Evolutionary conservation across 2,113 vertebrate genomes (phyloP).

Genomic region (Turdus rufiventris): DNA sequence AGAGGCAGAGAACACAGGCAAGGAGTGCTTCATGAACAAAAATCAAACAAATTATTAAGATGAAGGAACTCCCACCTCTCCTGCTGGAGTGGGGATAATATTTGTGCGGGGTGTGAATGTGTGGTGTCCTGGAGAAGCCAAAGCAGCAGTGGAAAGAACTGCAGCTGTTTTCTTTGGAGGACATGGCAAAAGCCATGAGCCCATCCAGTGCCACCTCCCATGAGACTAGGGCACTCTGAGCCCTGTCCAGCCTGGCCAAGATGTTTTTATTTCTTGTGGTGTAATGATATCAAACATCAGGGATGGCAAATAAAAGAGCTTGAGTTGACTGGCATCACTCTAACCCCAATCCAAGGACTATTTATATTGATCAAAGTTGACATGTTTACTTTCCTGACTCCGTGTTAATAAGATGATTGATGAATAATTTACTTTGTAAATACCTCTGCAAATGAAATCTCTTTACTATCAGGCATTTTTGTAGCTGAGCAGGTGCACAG

Average conservation of each 20-base stretch:
- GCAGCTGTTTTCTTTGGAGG: not conserved
- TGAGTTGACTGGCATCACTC: not conserved
- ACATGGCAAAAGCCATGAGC: not conserved
- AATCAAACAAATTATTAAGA: not conserved
- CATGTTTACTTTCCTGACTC: slow-evolving; percentile 29
- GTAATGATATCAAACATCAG: not conserved
- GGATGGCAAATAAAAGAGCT: not conserved
- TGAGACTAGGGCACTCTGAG: accelerated
- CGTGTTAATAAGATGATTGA: slow-evolving; percentile 55
- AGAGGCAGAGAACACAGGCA: not conserved
- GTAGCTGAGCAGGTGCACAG: not conserved
- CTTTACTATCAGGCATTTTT: slow-evolving; percentile 31
- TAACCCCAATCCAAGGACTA: not conserved
- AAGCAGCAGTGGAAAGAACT: not conserved
- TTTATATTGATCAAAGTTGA: slow-evolving; percentile 54
- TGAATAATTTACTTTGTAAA: slow-evolving; percentile 65
- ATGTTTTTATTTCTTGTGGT: not conserved
- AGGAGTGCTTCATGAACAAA: not conserved
- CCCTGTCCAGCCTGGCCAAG: not conserved
- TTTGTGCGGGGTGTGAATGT: not conserved
- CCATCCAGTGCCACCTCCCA: not conserved
- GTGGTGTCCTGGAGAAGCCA: not conserved
- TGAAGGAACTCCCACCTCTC: not conserved
- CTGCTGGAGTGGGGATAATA: not conserved
- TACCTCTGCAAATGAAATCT: slow-evolving; percentile 14